phyloP scores from a whole-genome alignment of 2,888 invertebrate genomes.

The Tetranychus truncatus region DNA sequence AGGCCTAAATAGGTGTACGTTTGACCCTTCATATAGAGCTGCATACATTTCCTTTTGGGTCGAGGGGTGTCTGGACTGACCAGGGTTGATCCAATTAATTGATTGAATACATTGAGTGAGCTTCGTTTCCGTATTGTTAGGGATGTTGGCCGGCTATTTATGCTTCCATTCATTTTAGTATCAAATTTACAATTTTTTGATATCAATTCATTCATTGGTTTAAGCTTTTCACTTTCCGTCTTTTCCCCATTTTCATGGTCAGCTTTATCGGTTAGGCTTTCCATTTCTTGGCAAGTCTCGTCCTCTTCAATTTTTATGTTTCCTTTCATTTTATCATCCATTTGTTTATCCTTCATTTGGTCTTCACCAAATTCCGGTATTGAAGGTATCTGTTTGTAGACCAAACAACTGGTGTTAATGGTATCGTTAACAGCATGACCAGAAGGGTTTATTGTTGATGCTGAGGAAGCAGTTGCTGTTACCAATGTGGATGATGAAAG shows the following conservation, averaged over 20 bases:
- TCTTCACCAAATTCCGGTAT: background rate
- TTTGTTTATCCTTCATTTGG: background rate
- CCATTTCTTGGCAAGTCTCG: background rate
- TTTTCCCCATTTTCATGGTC: slow-evolving; percentile 3
- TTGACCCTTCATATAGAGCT: slow-evolving; percentile 65
- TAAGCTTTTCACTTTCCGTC: background rate
- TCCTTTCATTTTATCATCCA: slow-evolving; percentile 9
- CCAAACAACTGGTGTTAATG: background rate
- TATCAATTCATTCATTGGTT: too few species aligned
- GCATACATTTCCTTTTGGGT: slow-evolving; percentile 69
- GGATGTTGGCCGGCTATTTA: background rate
- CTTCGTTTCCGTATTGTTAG: background rate
- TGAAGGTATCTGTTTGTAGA: slow-evolving; percentile 6
- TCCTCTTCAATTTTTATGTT: background rate
- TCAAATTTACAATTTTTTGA: background rate
- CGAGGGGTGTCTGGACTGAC: slow-evolving; percentile 79
- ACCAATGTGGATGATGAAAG: background rate
- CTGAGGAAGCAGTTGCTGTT: background rate
- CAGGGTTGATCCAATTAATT: slow-evolving; percentile 34
- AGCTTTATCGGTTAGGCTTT: background rate
- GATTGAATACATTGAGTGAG: background rate
- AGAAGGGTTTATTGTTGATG: background rate
- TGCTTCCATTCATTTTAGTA: background rate
- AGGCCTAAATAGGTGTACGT: slow-evolving; percentile 76
- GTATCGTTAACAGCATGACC: background rate